Percentiles rank a stretch among this genome's conserved stretches.
These are phyloP conservation scores for Drosophila hamatofila DNA, from an alignment of 2,888 invertebrate genomes.

Conservation along the genomic window DNA sequence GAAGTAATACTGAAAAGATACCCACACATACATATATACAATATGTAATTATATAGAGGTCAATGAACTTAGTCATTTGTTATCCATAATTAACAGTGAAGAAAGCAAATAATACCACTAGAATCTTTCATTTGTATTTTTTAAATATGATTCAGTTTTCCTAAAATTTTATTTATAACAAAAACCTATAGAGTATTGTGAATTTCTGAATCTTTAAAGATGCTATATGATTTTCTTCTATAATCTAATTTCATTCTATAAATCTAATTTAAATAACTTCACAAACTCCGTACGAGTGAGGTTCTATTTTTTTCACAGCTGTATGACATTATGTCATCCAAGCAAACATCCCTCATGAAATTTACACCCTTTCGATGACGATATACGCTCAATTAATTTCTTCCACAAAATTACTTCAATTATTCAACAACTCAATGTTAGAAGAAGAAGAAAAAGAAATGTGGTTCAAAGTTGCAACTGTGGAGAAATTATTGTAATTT, in stretches of 20 bases:
- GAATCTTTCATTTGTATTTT: background rate
- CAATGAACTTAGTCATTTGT: background rate
- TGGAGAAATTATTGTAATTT: conserved; percentile 37
- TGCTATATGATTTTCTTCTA: background rate
- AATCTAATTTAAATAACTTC: background rate
- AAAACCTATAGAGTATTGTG: background rate
- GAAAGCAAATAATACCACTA: background rate
- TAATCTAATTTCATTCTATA: background rate
- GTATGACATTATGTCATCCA: background rate
- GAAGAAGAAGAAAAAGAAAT: background rate
- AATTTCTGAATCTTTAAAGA: background rate
- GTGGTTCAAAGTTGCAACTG: conserved; percentile 31
- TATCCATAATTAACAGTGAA: background rate
- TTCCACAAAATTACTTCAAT: conserved; percentile 69
- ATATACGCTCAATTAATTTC: conserved; percentile 65
- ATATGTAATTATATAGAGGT: background rate
- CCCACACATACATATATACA: background rate
- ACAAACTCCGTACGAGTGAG: background rate
- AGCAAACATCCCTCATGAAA: conserved; percentile 4
- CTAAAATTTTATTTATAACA: background rate
- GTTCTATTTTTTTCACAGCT: background rate
- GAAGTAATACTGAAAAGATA: conserved; percentile 25
- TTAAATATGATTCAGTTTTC: background rate
- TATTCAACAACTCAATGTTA: conserved; percentile 40
- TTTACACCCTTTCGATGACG: conserved; percentile 48